Percentiles rank a stretch among this genome's conserved stretches.
Evolutionary conservation across 2,113 vertebrate species (phyloP).

Genomic region (Sylvia atricapilla): DNA sequence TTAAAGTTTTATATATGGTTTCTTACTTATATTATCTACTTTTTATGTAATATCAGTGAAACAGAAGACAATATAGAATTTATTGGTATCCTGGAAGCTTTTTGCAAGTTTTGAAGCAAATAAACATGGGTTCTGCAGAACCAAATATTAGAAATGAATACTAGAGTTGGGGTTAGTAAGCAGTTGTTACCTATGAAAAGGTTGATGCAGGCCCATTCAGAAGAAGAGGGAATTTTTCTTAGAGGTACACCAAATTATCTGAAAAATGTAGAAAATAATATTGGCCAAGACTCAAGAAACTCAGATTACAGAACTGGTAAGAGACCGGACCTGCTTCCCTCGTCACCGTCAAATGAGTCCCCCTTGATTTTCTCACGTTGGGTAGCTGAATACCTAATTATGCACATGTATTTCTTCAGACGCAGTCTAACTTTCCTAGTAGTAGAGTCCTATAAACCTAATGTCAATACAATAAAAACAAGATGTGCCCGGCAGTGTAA

Average conservation of each 20-base stretch:
- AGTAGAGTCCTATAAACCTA: slow-evolving; percentile 48
- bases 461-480: slow-evolving; percentile 68
- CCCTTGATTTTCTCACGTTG: background rate
- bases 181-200: background rate
- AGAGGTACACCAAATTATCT: background rate
- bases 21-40: background rate
- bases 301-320: background rate
- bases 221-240: background rate
- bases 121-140: background rate
- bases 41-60: background rate
- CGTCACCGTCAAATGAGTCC: background rate
- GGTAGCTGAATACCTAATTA: background rate
- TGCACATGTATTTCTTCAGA: slow-evolving; percentile 26
- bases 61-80: background rate
- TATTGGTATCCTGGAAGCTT: background rate
- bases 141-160: background rate
- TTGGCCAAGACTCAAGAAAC: background rate
- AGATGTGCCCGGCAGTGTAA: slow-evolving; percentile 67
- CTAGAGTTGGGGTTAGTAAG: background rate
- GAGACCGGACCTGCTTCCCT: background rate
- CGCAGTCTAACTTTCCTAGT: slow-evolving; percentile 21
- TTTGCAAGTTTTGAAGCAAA: background rate
- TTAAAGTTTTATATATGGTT: background rate
- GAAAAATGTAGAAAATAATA: background rate
- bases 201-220: accelerated